Conservation (phyloP, 2,797 vertebrate species). For the Spondyliosoma cantharus region DNA sequence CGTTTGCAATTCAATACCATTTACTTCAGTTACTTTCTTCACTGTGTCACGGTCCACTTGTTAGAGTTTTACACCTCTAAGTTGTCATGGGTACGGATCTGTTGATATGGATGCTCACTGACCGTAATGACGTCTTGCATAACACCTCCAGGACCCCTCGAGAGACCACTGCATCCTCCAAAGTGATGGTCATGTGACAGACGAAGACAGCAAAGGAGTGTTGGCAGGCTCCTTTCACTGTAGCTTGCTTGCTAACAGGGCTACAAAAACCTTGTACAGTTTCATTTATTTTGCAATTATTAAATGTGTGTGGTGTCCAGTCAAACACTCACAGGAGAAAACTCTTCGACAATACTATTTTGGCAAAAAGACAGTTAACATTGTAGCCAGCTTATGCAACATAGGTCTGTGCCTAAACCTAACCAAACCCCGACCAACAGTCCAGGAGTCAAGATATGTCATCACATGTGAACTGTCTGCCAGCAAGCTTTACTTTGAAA, state of each 20-base stretch:
- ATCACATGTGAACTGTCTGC: too few species aligned
- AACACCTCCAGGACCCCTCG: not conserved
- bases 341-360: not conserved
- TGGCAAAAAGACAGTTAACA: not conserved
- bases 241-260: not conserved
- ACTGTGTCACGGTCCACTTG: not conserved
- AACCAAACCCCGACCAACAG: too few species aligned
- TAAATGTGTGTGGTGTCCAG: not conserved
- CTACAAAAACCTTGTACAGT: not conserved
- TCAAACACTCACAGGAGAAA: not conserved
- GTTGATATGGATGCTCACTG: not conserved
- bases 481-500: too few species aligned
- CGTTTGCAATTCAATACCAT: not conserved
- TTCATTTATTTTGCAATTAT: not conserved
- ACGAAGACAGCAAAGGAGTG: not conserved
- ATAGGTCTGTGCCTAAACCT: too few species aligned
- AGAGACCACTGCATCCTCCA: not conserved
- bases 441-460: too few species aligned
- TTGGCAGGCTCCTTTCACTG: not conserved
- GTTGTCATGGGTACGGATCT: constrained; percentile 17
- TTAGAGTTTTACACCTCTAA: not conserved
- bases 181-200: not conserved
- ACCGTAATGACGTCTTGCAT: not conserved
- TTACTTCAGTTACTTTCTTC: too few species aligned
- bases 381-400: not conserved